A percentile compares a stretch with the other conserved stretches of the same genome.
These are phyloP conservation scores for Junonia oenone DNA, from an alignment of 2,888 invertebrate genomes.

Conservation along the genomic window DNA sequence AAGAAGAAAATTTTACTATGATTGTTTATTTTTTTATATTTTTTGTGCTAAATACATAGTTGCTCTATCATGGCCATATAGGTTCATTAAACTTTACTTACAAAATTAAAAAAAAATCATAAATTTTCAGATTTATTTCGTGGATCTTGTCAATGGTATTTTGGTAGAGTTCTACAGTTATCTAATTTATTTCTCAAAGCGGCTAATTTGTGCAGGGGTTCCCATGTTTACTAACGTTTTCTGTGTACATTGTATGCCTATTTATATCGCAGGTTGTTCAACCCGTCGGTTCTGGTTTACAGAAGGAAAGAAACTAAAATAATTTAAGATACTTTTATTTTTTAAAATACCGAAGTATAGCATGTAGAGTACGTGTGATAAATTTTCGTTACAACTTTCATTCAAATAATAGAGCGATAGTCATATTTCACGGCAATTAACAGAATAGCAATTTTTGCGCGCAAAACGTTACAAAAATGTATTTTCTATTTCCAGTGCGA, in stretches of 20 bases:
- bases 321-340: neutral
- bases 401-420: neutral
- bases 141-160: neutral
- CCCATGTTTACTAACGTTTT: slow-evolving; percentile 44
- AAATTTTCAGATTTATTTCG: too few species aligned
- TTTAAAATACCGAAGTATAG: slow-evolving; percentile 7
- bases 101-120: too few species aligned
- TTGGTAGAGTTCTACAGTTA: neutral
- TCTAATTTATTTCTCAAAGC: neutral
- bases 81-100: too few species aligned
- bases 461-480: neutral
- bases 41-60: too few species aligned
- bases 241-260: slow-evolving; percentile 53
- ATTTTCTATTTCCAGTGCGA: neutral
- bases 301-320: slow-evolving; percentile 2
- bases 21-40: too few species aligned
- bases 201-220: slow-evolving; percentile 37
- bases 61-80: too few species aligned
- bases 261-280: slow-evolving; percentile 70
- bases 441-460: too few species aligned
- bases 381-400: neutral
- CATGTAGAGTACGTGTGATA: too few species aligned
- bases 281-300: slow-evolving; percentile 40
- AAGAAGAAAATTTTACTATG: too few species aligned
- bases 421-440: neutral